Base-by-base conservation (phyloP, 1,140 invertebrate species). In the Acarapis woodi region DNA sequence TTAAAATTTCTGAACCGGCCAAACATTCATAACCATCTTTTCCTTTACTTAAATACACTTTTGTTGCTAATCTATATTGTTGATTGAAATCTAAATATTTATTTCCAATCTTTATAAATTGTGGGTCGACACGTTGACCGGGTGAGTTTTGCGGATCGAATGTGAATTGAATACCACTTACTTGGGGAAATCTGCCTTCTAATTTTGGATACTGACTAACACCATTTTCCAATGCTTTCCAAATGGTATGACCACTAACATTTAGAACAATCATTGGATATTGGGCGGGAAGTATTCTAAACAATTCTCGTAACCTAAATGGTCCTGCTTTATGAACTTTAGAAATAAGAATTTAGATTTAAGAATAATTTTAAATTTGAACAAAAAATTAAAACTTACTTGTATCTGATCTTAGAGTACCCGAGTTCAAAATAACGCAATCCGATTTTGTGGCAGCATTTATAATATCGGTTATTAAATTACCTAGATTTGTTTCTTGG, bases 391-490 rank as follows among this genome's bases (percentile, higher is more conserved):
- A n/a, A n/a, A n/a, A n/a, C n/a, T n/a, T n/a, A n/a, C n/a, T n/a
- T n/a, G n/a, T 49, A 54, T 80, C 75, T 34, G 71, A 74, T 36
- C 75, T 57, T 38, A 82, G 64, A 22, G 79, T 83, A 25, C 80
- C 80, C n/a, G 75, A 79, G 56, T 85, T 85, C 9, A 87, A 56
- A 2, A 87, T 51, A 8, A 77, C 74, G n/a, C 76, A 58, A 52
- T 85, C 77, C 20, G 74, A 71, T 12, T 72, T 70, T 3, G 73
- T 75, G 6, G 75, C 67, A 0, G 74, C 40, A 22, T 83, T 49
- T 39, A 83, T 67, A 23, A 85, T 71, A 53, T 87, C 78, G 51
- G 73, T 74, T 29, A 80, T 66, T 66, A 80, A 83, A 57, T 83
- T 82, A 34, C 79, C 60, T 37, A 85, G 59, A 61, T 85, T 85